Evolutionary conservation across 2,888 invertebrate species (phyloP), one percentile per base, ranked within the genome.

Genomic region (Caenorhabditis uteleia): DNA sequence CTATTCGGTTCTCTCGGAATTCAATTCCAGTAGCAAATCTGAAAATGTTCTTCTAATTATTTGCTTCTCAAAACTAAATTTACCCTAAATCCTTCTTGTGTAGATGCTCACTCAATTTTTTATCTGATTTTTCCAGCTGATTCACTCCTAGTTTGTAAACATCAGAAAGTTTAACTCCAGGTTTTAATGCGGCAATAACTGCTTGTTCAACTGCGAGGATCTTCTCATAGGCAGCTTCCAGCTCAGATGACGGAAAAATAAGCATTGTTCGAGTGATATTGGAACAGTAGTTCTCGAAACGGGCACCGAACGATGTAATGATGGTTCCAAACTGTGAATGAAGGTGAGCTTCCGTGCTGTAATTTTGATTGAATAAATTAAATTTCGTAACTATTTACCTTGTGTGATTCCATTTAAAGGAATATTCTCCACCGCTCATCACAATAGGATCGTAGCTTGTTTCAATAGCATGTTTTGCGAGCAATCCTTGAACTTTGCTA

Each of bases 391-490:
- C n/a, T n/a, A n/a, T n/a, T n/a, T n/a, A n/a, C n/a, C n/a, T n/a
- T n/a, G n/a, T n/a, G 3, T 92, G 92, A 83, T 94, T 95, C 85
- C 97, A 98, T 85, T 98, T 99, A 42, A 99, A 88, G 82, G 90
- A 91, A 86, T 97, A 98, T 83, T 91, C 90, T n/a, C 95, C 97
- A 8, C 98, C 98, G 31, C 95, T 97, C 84, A 98, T 98, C 80
- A 99, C 93, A 58, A 99, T 99, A 0, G 98, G 92, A 0, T 95
- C 94, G 84, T 97, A 99, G 83, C 97, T 98, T 89, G 94, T 92
- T 82, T 98, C 97, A 3, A 93, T 91, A 3, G 90, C 53, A 14
- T 70, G 65, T 31, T 69, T 71, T 4, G 57, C 56, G 42, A 79
- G 31, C 7, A 54, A n/a, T 10, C 89, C 85, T 95, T 95, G 92